A percentile compares a stretch with the other conserved stretches of the same genome.
phyloP scores from a whole-genome alignment of 2,113 vertebrate species.

The Pycnonotus jocosus region DNA sequence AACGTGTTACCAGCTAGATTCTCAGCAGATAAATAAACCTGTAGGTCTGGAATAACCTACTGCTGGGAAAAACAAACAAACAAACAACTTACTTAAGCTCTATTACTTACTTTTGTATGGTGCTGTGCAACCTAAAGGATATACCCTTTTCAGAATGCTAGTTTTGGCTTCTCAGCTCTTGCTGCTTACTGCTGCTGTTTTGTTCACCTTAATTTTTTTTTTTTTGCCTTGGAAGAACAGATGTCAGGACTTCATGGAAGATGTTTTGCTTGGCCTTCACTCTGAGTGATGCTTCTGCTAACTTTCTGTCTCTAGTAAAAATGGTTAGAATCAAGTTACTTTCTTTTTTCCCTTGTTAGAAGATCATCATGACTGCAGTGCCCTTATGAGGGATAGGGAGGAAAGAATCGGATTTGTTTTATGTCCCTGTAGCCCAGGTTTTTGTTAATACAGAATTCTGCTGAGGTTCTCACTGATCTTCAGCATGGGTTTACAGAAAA shows the following conservation, averaged over 20 bases:
- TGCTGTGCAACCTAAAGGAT: not conserved
- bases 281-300: not conserved
- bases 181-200: not conserved
- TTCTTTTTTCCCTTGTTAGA: not conserved
- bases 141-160: not conserved
- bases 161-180: not conserved
- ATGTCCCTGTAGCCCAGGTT: not conserved
- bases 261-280: not conserved
- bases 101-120: not conserved
- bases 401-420: not conserved
- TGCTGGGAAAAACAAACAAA: not conserved
- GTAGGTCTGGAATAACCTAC: not conserved
- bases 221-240: not conserved
- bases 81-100: not conserved
- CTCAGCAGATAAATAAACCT: not conserved
- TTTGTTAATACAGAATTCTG: not conserved
- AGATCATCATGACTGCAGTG: not conserved
- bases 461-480: not conserved
- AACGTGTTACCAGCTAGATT: not conserved
- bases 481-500: not conserved
- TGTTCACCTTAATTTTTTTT: not conserved
- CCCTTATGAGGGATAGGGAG: not conserved
- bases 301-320: not conserved
- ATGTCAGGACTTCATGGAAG: not conserved
- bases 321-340: not conserved